Conservation (phyloP, 2,113 vertebrate genomes). For the Rhea pennata region DNA sequence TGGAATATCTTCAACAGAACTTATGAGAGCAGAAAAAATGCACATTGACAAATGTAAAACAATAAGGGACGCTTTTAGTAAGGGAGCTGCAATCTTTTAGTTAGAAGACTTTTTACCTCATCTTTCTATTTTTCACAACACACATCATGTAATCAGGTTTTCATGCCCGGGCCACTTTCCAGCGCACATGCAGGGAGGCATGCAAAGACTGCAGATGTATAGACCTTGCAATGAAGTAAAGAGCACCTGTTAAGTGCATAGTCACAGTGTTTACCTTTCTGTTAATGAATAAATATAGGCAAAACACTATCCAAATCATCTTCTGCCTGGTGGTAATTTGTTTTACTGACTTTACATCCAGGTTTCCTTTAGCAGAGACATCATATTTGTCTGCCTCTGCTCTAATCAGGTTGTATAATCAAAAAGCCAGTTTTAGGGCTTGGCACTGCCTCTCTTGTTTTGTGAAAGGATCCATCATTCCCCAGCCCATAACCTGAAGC, state of each 20-base stretch:
- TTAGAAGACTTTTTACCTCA: neutral
- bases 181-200: fast-evolving
- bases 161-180: neutral
- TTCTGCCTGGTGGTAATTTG: fast-evolving
- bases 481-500: neutral
- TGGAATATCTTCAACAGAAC: neutral
- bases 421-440: neutral
- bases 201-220: neutral
- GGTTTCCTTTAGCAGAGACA: neutral
- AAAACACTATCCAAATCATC: neutral
- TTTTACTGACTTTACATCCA: neutral
- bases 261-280: neutral
- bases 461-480: neutral
- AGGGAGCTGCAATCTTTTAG: neutral
- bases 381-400: neutral
- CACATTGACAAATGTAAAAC: neutral
- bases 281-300: neutral
- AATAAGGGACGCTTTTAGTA: neutral
- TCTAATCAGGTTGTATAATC: neutral
- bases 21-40: neutral
- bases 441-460: neutral
- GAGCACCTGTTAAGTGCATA: neutral
- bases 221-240: neutral
- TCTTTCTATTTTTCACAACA: neutral
- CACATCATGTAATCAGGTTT: neutral